Percentiles rank a stretch among this genome's conserved stretches.
Conservation (phyloP, 2,888 invertebrate species). For the Pilophorus perplexus region DNA sequence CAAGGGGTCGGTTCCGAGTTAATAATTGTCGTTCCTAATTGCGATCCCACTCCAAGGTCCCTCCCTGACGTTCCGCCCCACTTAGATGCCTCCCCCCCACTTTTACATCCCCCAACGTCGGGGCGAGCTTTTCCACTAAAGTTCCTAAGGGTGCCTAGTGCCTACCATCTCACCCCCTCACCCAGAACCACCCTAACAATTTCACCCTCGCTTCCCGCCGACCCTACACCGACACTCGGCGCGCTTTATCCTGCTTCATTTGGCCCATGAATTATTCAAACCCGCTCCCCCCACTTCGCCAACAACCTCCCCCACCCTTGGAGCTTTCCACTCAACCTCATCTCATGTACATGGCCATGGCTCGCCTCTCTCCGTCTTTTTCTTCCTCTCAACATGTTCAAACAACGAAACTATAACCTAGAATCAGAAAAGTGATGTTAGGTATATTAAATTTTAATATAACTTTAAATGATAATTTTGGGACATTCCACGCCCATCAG, state of each 20-base stretch:
- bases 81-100: no score
- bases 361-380: no score
- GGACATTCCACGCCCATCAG: no score
- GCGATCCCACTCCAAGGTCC: slow-evolving; percentile 35
- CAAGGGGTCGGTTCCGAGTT: slow-evolving; percentile 36
- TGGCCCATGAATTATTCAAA: slow-evolving; percentile 46
- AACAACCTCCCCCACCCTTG: neutral
- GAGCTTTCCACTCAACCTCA: neutral
- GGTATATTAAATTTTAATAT: no score
- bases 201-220: neutral
- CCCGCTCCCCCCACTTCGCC: slow-evolving; percentile 33
- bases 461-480: no score
- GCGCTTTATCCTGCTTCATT: slow-evolving; percentile 44
- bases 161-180: neutral
- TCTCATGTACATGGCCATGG: no score
- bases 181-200: neutral
- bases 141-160: slow-evolving; percentile 7
- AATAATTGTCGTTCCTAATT: slow-evolving; percentile 45
- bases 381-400: no score
- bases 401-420: no score
- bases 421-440: no score
- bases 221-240: neutral
- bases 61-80: neutral
- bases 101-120: no score
- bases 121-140: neutral